phyloP scores from a whole-genome alignment of 2,113 vertebrate genomes.

The Osmerus mordax region DNA sequence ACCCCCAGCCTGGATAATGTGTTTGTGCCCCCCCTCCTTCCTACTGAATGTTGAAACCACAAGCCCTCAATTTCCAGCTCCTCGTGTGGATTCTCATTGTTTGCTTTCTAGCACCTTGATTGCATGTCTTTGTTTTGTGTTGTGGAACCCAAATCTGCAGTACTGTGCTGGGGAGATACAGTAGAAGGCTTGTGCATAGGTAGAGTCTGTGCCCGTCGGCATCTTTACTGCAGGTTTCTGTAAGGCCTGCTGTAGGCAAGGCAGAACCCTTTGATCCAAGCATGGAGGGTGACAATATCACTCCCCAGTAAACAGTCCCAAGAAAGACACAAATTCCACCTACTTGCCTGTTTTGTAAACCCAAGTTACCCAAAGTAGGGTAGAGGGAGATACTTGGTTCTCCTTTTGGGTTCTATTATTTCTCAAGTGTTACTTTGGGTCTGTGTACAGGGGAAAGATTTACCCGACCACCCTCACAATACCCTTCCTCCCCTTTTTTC shows the following conservation, averaged over 20 bases:
- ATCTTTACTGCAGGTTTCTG: constrained; percentile 73
- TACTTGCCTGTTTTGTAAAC: constrained; percentile 18
- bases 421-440: constrained; percentile 51
- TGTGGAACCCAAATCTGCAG: constrained; percentile 65
- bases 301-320: constrained; percentile 78
- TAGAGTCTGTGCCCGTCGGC: constrained; percentile 39
- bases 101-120: constrained; percentile 55
- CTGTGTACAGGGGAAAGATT: constrained; percentile 72
- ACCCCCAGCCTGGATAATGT: constrained; percentile 55
- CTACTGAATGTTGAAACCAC: constrained; percentile 35
- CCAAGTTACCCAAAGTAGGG: constrained; percentile 15
- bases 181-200: constrained; percentile 47
- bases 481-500: constrained; percentile 49
- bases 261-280: constrained; percentile 62
- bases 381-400: neutral
- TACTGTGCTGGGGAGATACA: constrained; percentile 58
- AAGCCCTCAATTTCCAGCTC: constrained; percentile 59
- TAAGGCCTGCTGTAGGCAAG: constrained; percentile 53
- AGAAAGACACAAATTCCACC: constrained; percentile 36
- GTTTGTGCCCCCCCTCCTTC: constrained; percentile 51
- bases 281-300: constrained; percentile 65
- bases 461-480: constrained; percentile 50
- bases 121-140: constrained; percentile 67
- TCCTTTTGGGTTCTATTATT: constrained; percentile 3
- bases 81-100: constrained; percentile 40